These are phyloP conservation scores for Drosophila asahinai DNA, from an alignment of 1,140 invertebrate species.

Conservation along the genomic window DNA sequence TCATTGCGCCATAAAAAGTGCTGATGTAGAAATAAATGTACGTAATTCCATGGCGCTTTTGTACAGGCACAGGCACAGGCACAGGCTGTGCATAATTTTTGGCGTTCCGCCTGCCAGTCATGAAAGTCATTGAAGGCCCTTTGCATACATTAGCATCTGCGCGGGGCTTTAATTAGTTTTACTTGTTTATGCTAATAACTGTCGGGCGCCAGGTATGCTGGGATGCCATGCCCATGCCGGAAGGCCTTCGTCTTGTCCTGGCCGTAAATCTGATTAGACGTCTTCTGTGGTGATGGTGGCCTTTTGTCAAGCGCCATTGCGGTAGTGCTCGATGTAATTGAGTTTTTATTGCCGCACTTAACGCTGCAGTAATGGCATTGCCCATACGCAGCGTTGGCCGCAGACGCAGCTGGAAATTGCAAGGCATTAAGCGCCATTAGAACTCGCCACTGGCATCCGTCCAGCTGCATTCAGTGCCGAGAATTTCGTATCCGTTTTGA, in stretches of 20 bases:
- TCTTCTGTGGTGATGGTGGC: conserved; percentile 32
- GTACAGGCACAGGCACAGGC: conserved; percentile 5
- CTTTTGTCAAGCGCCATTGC: conserved; percentile 49
- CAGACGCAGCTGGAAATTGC: conserved; percentile 33
- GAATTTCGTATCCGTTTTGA: conserved; percentile 21
- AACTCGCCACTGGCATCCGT: conserved; percentile 8
- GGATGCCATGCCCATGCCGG: background rate
- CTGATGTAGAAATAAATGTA: conserved; percentile 80
- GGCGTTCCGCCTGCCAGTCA: conserved; percentile 16
- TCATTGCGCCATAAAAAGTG: conserved; percentile 69
- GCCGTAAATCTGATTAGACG: conserved; percentile 72
- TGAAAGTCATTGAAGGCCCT: conserved; percentile 66
- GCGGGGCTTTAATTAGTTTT: conserved; percentile 80
- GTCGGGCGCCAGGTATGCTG: conserved; percentile 16
- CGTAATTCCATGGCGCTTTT: conserved; percentile 68
- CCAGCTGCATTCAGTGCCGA: background rate
- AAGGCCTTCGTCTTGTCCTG: conserved; percentile 3
- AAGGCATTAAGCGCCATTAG: conserved; percentile 31
- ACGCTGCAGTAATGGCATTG: conserved; percentile 66
- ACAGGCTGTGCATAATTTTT: conserved; percentile 57
- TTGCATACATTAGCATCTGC: conserved; percentile 80
- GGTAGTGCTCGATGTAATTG: conserved; percentile 66
- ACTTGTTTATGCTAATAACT: conserved; percentile 69
- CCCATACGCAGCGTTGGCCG: conserved; percentile 60
- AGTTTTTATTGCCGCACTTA: conserved; percentile 69